Evolutionary conservation across 2,797 vertebrate species (phyloP), one percentile per base, ranked within the genome.

Genomic region (Telmatherina bonti): DNA sequence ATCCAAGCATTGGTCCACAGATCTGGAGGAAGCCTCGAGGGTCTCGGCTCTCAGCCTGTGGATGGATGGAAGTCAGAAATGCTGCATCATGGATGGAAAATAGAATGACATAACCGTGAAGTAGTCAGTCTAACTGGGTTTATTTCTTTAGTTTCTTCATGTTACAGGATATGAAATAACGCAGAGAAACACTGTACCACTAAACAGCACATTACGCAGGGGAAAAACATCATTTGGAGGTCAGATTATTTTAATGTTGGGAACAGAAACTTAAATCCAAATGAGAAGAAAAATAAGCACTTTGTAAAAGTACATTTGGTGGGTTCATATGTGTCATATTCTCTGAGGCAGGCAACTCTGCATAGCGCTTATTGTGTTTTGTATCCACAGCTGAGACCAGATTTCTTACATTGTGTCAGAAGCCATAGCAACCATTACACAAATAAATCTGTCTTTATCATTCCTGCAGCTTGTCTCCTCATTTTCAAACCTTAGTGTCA

Each of bases 31-130:
- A 54, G 16, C 45, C 16, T 31, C 4, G 4, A 22, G 30, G 47
- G 27, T 73, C n/a, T 1, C 24, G 24, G 66, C 62, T 65, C 33
- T 68, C 56, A 30, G 58, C 78, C 36, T 65, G 62, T 45, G 45
- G 67, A 77, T 1, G 10, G 67, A 64, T n/a, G 26, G 49, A 71
- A 53, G 67, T 57, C 66, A 51, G 76, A 62, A 12, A 61, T 1
- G 20, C 47, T 51, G 24, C n/a, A 15, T 57, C n/a, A 2, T 68
- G 62, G 49, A 60, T 45, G 26, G 35, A 80, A 73, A 55, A 53
- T 20, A 31, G 64, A 52, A 55, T 12, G 70, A 38, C 29, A 66
- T 26, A 24, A 27, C 4, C 51, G 24, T 13, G 13, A 27, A 27
- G 26, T 2, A 26, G 24, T 7, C 24, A 13, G 4, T 24, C 41